These are phyloP conservation scores for Arion vulgaris DNA, from an alignment of 1,140 invertebrate species.

Conservation along the genomic window DNA sequence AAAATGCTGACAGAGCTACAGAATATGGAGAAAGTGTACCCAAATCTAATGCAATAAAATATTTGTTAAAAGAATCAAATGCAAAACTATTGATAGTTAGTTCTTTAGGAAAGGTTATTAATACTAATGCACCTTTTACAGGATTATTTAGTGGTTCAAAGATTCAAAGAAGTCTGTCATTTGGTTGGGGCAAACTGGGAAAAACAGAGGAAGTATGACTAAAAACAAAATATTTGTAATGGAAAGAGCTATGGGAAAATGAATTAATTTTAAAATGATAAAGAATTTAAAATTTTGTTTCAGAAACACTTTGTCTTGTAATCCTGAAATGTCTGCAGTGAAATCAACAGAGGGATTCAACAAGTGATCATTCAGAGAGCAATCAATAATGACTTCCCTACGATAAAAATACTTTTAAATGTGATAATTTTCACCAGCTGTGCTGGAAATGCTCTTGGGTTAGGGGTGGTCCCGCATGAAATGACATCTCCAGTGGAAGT, in stretches of 20 bases:
- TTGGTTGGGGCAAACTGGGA: neutral
- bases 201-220: neutral
- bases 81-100: neutral
- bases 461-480: too few relatives aligned
- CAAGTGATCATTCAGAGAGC: neutral
- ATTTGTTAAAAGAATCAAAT: neutral
- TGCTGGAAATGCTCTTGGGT: too few relatives aligned
- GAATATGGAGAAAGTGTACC: neutral
- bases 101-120: constrained; percentile 3
- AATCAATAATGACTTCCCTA: constrained; percentile 10
- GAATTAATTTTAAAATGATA: too few relatives aligned
- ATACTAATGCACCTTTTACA: neutral
- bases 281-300: neutral
- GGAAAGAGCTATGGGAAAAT: neutral
- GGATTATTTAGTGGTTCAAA: constrained; percentile 33
- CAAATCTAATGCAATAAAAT: neutral
- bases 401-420: too few relatives aligned
- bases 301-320: neutral
- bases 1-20: neutral
- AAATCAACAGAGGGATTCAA: neutral
- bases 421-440: neutral
- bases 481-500: neutral
- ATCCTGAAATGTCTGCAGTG: neutral
- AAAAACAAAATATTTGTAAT: neutral
- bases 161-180: neutral